Evolutionary conservation across 2,113 vertebrate genomes (phyloP).

Genomic region (Alosa alosa): DNA sequence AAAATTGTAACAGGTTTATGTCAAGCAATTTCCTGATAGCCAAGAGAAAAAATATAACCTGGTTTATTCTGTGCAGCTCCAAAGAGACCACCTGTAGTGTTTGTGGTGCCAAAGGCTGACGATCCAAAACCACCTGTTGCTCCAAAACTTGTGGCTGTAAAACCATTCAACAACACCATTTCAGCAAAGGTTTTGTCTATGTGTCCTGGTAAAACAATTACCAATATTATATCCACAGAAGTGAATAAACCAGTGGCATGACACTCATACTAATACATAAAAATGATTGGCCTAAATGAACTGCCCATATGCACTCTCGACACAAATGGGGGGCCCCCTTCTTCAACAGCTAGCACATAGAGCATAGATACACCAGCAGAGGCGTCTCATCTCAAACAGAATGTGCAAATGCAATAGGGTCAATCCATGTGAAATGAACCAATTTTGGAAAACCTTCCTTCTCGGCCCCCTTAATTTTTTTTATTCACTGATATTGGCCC

Average conservation of each 20-base stretch:
- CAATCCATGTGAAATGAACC: too few species aligned
- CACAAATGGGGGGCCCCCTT: background rate
- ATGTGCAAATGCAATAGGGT: background rate
- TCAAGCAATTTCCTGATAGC: background rate
- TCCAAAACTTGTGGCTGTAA: constrained; percentile 86
- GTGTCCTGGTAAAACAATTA: background rate
- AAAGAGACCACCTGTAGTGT: constrained; percentile 84
- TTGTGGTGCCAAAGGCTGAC: constrained; percentile 85
- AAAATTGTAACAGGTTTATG: too few species aligned
- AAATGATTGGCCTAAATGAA: background rate
- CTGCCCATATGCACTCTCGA: background rate
- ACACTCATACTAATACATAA: background rate
- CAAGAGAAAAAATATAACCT: constrained; percentile 65
- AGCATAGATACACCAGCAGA: background rate
- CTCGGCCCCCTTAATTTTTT: too few species aligned
- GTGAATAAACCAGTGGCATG: background rate
- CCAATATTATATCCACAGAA: background rate
- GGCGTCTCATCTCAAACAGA: background rate
- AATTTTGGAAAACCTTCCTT: too few species aligned
- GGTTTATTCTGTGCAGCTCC: constrained; percentile 88
- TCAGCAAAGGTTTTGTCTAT: background rate
- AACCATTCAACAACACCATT: constrained; percentile 16
- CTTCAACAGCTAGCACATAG: background rate
- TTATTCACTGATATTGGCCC: too few species aligned
- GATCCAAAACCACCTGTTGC: constrained; percentile 84